Base-by-base conservation (phyloP, 2,113 vertebrate species). In the Pagrus major region DNA sequence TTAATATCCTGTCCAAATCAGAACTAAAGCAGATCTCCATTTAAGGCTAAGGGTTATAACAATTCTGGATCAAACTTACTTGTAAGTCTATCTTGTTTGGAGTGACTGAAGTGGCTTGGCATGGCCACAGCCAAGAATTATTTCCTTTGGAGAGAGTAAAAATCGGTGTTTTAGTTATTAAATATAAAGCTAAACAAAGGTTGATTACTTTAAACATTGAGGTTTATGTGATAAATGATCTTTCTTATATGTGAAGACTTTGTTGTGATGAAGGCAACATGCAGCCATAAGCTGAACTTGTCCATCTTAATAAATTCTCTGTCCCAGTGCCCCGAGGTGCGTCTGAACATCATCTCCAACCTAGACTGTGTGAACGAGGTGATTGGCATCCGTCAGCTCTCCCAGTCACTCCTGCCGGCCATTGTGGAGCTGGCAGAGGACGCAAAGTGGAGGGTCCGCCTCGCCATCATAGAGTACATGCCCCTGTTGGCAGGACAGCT, bases 401-500 rank as follows among this genome's bases (percentile, higher is more conserved):
- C 96, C 47, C 96, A 97, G 93, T 97, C 96, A 2, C 95, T 97
- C 72, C 94, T 97, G 89, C 96, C 96, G 2, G 96, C 96, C 81
- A 96, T 97, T 16, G 96, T 97, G 84, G 96, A 97, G 83, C 92
- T 97, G 82, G 96, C 97, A 5, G 96, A 97, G 89, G 96, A 97
- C 47, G 95, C 97, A n/a, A 96, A 97, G 90, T 97, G 96, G 96
- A 94, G 96, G 87, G 97, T 97, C 51, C 95, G 96, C 9, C 93
- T 97, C 25, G 96, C 96, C 73, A 96, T 97, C 93, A 97, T 97
- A 3, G 96, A 97, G 79, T 97, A 97, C 86, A 97, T 97, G 96
- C 97, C 97, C 9, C 91, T 97, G 93, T 91, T 97, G 84, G 96
- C 96, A 0, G 96, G 96, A 70, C 97, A 97, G 91, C 93, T 97